Conservation (phyloP, 2,113 vertebrate genomes). For the Cettia cetti region DNA sequence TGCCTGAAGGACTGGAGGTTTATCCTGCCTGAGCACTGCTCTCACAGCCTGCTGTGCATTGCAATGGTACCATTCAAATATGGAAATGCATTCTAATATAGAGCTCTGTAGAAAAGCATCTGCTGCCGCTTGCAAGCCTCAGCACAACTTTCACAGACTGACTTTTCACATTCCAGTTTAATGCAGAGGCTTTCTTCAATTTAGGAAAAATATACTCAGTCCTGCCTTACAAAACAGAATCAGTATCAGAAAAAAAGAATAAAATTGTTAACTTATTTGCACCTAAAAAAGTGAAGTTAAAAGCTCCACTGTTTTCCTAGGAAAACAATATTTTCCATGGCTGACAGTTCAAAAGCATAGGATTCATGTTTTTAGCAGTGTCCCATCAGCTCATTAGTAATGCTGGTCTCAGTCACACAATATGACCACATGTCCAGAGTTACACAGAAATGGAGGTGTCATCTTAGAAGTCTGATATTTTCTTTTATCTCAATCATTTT, state of each 20-base stretch:
- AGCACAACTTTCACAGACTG: not conserved
- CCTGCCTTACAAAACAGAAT: not conserved
- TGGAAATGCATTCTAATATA: not conserved
- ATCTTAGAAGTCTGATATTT: not conserved
- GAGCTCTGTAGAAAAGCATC: not conserved
- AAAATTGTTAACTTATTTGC: not conserved
- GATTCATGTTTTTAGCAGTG: not conserved
- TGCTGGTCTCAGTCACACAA: not conserved
- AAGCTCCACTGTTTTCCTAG: not conserved
- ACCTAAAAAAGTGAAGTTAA: not conserved
- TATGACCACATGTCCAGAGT: not conserved
- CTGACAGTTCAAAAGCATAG: not conserved
- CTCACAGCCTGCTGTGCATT: not conserved
- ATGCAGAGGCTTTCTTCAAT: not conserved
- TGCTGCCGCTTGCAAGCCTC: not conserved
- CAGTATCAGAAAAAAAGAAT: not conserved
- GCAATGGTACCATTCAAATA: not conserved
- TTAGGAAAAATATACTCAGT: not conserved
- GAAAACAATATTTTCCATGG: not conserved
- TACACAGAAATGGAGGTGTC: not conserved
- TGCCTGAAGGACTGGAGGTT: not conserved
- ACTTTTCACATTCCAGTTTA: not conserved
- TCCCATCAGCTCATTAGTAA: not conserved
- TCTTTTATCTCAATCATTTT: not conserved
- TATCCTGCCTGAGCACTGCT: not conserved